Evolutionary conservation across 1,140 invertebrate species (phyloP).

Genomic region (Archivesica marissinica): DNA sequence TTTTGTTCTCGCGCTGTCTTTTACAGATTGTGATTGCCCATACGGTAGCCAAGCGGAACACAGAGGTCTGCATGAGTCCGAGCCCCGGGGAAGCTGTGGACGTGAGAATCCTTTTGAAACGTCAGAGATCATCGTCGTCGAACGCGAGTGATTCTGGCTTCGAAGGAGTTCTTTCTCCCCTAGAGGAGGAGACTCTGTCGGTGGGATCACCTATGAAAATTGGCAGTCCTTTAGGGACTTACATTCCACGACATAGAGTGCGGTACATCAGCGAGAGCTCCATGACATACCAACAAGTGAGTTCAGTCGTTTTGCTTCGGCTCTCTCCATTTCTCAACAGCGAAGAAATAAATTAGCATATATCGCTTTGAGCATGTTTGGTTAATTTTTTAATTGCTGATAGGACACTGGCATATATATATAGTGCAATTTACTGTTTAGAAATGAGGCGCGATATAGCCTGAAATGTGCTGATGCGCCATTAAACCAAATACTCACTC

Average conservation of each 20-base stretch:
- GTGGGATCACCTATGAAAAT: slow-evolving; percentile 43
- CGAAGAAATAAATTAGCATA: not conserved
- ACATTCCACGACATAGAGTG: slow-evolving; percentile 34
- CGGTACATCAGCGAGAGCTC: slow-evolving; percentile 76
- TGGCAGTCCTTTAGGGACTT: not conserved
- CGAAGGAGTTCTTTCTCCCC: slow-evolving; percentile 39
- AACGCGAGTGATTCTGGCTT: slow-evolving; percentile 62
- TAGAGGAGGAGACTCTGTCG: slow-evolving; percentile 79
- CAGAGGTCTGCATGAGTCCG: slow-evolving; percentile 82
- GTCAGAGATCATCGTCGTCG: slow-evolving; percentile 74
- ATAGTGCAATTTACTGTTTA: not conserved
- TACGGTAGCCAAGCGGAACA: slow-evolving; percentile 83
- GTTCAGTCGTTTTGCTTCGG: not conserved
- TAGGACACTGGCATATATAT: not conserved
- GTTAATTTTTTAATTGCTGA: not conserved
- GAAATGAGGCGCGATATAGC: not conserved
- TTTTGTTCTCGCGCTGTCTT: not conserved
- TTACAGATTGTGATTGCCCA: slow-evolving; percentile 46
- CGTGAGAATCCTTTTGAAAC: slow-evolving; percentile 74
- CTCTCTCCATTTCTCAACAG: too few species aligned
- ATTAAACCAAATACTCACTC: too few species aligned
- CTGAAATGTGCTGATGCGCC: not conserved
- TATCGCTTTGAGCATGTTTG: not conserved
- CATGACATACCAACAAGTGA: slow-evolving; percentile 39
- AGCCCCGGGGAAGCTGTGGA: slow-evolving; percentile 75